Percentiles rank a stretch among this genome's conserved stretches.
These are phyloP conservation scores for Meloe dianella DNA, from an alignment of 2,888 invertebrate species.

Conservation along the genomic window DNA sequence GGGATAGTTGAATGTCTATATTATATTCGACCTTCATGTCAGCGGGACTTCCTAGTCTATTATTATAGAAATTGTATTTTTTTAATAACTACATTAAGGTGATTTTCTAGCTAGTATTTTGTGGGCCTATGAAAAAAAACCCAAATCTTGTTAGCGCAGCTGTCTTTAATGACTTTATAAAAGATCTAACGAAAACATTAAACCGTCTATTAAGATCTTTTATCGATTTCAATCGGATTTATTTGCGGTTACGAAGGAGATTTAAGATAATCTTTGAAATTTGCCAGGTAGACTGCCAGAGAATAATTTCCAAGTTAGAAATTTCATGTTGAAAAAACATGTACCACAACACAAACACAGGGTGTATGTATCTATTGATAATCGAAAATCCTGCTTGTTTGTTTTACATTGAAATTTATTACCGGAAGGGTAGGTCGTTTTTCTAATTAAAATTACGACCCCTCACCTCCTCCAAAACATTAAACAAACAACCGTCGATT, in stretches of 20 bases:
- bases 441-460: slow-evolving; percentile 5
- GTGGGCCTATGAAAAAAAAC: slow-evolving; percentile 22
- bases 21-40: slow-evolving; percentile 17
- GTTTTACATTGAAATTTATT: slow-evolving; percentile 9
- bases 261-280: slow-evolving; percentile 9
- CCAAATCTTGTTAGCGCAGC: slow-evolving; percentile 43
- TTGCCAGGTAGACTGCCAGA: not conserved
- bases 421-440: slow-evolving; percentile 6
- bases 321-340: not conserved
- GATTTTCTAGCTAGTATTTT: slow-evolving; percentile 18
- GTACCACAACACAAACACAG: not conserved
- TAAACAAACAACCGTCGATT: not conserved
- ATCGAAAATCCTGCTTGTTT: not conserved
- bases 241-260: not conserved
- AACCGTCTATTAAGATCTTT: slow-evolving; percentile 22
- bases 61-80: slow-evolving; percentile 43
- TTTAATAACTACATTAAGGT: slow-evolving; percentile 46
- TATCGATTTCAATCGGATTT: slow-evolving; percentile 18
- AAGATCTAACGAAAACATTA: slow-evolving; percentile 28
- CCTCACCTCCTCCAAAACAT: not conserved
- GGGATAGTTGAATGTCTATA: slow-evolving; percentile 5
- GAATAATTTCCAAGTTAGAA: not conserved
- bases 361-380: not conserved
- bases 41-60: slow-evolving; percentile 35
- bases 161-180: slow-evolving; percentile 44